Conservation (phyloP, 1,140 invertebrate genomes). For the Daktulosphaira vitifoliae region DNA sequence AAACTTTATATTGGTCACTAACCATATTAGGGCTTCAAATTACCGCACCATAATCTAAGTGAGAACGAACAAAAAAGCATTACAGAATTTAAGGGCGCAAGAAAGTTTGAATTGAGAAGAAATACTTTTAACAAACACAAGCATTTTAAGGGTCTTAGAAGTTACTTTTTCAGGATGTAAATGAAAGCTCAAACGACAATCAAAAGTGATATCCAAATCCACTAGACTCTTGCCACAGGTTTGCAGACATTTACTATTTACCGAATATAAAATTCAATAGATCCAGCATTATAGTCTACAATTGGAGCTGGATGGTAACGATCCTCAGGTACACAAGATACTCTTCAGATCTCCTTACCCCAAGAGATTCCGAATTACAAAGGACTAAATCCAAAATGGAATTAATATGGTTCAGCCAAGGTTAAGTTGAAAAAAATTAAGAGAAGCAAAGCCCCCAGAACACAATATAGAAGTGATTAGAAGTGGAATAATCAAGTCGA, state of each 20-base stretch:
- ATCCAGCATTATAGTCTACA: too few species aligned
- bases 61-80: neutral
- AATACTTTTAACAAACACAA: neutral
- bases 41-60: neutral
- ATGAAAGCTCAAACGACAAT: neutral
- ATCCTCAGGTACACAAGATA: too few species aligned
- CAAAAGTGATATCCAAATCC: neutral
- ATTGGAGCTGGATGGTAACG: too few species aligned
- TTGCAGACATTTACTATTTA: neutral
- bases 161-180: neutral
- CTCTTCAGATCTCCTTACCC: too few species aligned
- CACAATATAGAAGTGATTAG: too few species aligned
- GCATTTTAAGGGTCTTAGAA: neutral
- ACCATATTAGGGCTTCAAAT: neutral
- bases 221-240: neutral
- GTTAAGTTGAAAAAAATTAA: too few species aligned
- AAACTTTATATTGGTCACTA: neutral
- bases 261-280: neutral
- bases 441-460: too few species aligned
- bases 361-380: too few species aligned
- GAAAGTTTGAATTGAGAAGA: neutral
- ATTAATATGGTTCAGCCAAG: too few species aligned
- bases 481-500: too few species aligned
- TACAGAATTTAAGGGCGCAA: neutral
- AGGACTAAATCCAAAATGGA: too few species aligned